phyloP scores from a whole-genome alignment of 2,888 invertebrate genomes.

The Argynnis bischoffii region DNA sequence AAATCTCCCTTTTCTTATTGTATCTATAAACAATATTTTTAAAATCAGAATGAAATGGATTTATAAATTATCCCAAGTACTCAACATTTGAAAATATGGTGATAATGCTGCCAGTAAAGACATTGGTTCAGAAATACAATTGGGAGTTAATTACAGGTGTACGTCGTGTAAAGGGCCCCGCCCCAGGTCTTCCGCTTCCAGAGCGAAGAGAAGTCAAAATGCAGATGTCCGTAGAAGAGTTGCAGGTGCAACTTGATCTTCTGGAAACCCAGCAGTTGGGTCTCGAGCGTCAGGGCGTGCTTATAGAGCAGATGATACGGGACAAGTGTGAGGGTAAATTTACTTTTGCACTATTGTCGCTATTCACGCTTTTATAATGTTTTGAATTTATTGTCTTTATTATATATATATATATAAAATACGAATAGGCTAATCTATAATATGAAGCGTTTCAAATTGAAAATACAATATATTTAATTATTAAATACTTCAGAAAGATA shows the following conservation, averaged over 20 bases:
- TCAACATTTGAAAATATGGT: no score
- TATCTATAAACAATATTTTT: no score
- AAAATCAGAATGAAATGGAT: no score
- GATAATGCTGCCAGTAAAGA: no score
- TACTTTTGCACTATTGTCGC: conserved; percentile 49
- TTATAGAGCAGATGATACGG: conserved; percentile 93
- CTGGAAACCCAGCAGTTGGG: conserved; percentile 94
- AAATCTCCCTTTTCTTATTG: no score
- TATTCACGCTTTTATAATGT: conserved; percentile 30
- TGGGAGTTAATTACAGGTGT: conserved; percentile 68
- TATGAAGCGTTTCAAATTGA: neutral
- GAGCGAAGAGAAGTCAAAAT: conserved; percentile 82
- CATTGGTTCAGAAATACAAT: no score
- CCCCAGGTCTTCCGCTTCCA: conserved; percentile 90
- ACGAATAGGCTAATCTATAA: conserved; percentile 18
- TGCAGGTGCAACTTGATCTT: conserved; percentile 87
- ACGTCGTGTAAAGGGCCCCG: conserved; percentile 91
- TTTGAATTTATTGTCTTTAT: neutral
- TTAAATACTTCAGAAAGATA: neutral
- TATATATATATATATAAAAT: no score
- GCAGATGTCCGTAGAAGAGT: conserved; percentile 83
- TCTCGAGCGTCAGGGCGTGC: conserved; percentile 94
- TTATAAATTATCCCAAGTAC: no score
- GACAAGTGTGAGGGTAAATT: conserved; percentile 87
- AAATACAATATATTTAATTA: neutral